A percentile compares a stretch with the other conserved stretches of the same genome.
Conservation (phyloP, 2,113 vertebrate species). For the Onychorhynchus coronatus region DNA sequence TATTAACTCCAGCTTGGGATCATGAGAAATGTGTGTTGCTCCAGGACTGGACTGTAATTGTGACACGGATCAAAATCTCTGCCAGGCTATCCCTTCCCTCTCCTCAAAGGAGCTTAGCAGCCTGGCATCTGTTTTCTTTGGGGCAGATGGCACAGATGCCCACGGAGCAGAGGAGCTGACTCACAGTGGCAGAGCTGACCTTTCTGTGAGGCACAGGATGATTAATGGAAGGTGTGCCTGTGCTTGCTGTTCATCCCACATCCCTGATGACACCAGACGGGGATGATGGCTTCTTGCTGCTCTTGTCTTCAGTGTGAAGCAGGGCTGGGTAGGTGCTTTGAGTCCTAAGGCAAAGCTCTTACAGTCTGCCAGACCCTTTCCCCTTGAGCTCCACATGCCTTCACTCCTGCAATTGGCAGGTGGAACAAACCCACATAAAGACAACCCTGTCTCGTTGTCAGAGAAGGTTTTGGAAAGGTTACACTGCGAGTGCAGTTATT, state of each 20-base stretch:
- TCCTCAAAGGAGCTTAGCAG: slow-evolving; percentile 24
- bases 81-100: neutral
- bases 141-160: neutral
- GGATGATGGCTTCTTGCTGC: neutral
- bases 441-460: neutral
- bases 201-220: neutral
- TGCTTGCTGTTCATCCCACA: neutral
- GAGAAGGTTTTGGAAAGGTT: neutral
- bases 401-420: neutral
- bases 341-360: neutral
- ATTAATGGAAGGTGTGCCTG: neutral
- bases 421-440: neutral
- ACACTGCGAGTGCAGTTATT: neutral
- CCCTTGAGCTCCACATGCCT: fast-evolving
- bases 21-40: neutral
- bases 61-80: neutral
- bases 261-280: neutral
- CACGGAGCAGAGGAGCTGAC: neutral
- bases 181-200: neutral
- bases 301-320: neutral
- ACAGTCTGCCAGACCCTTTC: neutral
- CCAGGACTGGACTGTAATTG: neutral
- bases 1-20: neutral
- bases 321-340: neutral
- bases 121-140: neutral